Conservation (phyloP, 23 tunicate genomes). For the Botrylloides violaceus region DNA sequence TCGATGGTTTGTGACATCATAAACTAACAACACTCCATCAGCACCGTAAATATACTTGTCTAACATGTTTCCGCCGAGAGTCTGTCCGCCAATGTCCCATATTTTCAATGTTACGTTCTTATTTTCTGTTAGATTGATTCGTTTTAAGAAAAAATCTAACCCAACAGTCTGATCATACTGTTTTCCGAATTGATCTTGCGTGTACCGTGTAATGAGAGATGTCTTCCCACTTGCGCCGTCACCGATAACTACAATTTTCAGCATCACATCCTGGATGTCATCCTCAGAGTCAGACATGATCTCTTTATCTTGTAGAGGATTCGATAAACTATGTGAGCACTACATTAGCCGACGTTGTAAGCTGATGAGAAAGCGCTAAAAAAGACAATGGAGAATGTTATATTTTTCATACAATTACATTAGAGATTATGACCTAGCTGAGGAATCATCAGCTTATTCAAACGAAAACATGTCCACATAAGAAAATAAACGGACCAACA, state of each 20-base stretch:
- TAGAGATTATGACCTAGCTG: no score
- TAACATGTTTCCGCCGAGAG: slow-evolving; percentile 82
- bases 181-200: slow-evolving; percentile 78
- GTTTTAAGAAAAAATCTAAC: slow-evolving; percentile 61
- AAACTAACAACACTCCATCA: slow-evolving; percentile 65
- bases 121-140: slow-evolving; percentile 48
- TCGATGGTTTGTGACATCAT: slow-evolving; percentile 68
- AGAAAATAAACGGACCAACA: no score
- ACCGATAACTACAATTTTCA: slow-evolving; percentile 79
- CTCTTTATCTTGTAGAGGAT: no score
- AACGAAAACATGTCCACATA: no score
- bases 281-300: slow-evolving; percentile 77
- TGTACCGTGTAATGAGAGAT: slow-evolving; percentile 61
- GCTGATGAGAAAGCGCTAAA: no score
- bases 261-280: slow-evolving; percentile 32
- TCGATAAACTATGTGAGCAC: no score
- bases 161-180: slow-evolving; percentile 87
- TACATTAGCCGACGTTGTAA: no score
- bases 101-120: slow-evolving; percentile 61
- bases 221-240: slow-evolving; percentile 97
- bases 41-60: slow-evolving; percentile 90
- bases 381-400: no score
- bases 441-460: no score
- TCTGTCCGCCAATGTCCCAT: slow-evolving; percentile 93
- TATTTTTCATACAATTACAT: no score